These are phyloP conservation scores for Perca flavescens DNA, from an alignment of 2,113 vertebrate species.

Conservation along the genomic window DNA sequence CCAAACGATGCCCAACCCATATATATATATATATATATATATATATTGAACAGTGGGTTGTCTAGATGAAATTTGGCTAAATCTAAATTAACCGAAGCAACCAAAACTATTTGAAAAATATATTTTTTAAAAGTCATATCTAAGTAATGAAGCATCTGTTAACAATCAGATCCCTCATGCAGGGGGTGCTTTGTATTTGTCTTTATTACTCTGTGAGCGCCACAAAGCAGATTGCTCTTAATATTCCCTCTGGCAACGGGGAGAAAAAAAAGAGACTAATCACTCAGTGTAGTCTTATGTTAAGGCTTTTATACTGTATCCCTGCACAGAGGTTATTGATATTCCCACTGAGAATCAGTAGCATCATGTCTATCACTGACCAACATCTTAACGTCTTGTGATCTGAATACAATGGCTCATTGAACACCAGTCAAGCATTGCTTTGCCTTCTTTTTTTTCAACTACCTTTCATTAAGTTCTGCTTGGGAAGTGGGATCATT, in stretches of 20 bases:
- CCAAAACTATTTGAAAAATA: background rate
- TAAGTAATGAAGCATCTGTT: conserved; percentile 43
- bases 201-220: conserved; percentile 30
- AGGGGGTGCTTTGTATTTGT: background rate
- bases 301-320: conserved; percentile 33
- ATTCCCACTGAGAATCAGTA: conserved; percentile 41
- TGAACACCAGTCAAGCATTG: background rate
- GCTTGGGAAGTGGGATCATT: background rate
- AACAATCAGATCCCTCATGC: conserved; percentile 29
- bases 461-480: background rate
- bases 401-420: background rate
- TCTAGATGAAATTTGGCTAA: conserved; percentile 13
- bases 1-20: too few relatives aligned
- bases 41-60: background rate
- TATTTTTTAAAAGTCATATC: background rate
- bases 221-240: conserved; percentile 33
- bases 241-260: conserved; percentile 37
- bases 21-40: too few relatives aligned
- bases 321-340: conserved; percentile 24
- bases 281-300: conserved; percentile 29
- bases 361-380: conserved; percentile 31
- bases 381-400: conserved; percentile 3
- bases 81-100: conserved; percentile 2
- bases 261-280: conserved; percentile 18
- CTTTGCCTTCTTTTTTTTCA: background rate